Evolutionary conservation across 2,888 invertebrate genomes (phyloP), one percentile per base, ranked within the genome.

Genomic region (Apamea monoglypha): DNA sequence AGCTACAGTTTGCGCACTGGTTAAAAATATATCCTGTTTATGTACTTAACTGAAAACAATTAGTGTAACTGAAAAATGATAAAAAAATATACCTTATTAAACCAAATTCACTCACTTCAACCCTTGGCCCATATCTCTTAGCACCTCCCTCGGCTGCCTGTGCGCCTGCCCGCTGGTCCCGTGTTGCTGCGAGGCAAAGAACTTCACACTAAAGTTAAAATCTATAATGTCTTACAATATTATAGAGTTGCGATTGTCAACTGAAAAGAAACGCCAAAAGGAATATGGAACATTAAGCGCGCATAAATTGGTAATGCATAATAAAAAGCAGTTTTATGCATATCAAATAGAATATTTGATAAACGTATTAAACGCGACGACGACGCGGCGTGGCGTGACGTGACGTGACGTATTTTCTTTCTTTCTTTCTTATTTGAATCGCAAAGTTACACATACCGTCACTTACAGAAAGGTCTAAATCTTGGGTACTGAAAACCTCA

Each of bases 81-180:
- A 5, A 36, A 5, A 36, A 12, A 64, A 67, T 47, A 50, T 78
- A 78, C 47, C 36, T 68, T 32, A 29, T 36, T 40, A 63, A 63
- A 76, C 2, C 63, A 64, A 70, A 63, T n/a, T 36, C 78, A 97
- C 98, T 97, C 95, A 99, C 99, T 99, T 99, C 63, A 99, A 97
- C 47, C 99, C 99, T 95, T 99, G 99, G 68, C 99, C 99, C 97
- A 99, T 98, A 92, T 99, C 99, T 68, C 99, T 97, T 68, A 99
- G 95, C 83, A 99, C 98, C 93, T 99, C 99, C 83, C 99, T 97
- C 0, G 99, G 98, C 91, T 98, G 99, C 83, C 99, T 97, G 94
- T 99, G 98, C 74, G 97, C 95, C 91, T 97, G 97, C 64, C 98
- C 97, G 78, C 97, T 97, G 44, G 97, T 97, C 50, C 99, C 98